Conservation (phyloP, 2,797 vertebrate species). For the Neosilurus mollespiculum region DNA sequence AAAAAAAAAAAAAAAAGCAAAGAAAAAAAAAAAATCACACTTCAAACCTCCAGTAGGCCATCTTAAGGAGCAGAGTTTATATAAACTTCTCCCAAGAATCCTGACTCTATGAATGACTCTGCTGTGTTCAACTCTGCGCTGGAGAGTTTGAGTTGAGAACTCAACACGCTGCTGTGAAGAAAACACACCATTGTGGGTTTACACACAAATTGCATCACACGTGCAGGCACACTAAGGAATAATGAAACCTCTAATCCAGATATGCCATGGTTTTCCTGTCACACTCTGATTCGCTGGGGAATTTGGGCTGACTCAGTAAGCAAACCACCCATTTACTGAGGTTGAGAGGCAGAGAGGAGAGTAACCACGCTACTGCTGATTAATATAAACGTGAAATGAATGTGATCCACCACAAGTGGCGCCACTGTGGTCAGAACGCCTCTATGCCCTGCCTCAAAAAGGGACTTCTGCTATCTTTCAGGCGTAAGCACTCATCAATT, state of each 20-base stretch:
- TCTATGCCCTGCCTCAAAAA: constrained; percentile 8
- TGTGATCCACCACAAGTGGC: constrained; percentile 61
- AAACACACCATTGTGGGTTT: constrained; percentile 34
- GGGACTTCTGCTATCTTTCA: neutral
- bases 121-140: constrained; percentile 65
- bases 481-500: neutral
- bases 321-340: constrained; percentile 52
- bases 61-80: constrained; percentile 60
- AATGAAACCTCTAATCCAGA: constrained; percentile 46
- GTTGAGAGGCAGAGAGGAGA: constrained; percentile 45
- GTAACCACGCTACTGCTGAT: constrained; percentile 57
- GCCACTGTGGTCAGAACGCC: constrained; percentile 52
- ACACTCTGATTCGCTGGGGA: constrained; percentile 42
- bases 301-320: constrained; percentile 47
- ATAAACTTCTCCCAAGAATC: constrained; percentile 51
- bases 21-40: constrained; percentile 55
- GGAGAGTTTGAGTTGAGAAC: constrained; percentile 59
- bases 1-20: no score
- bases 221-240: constrained; percentile 31
- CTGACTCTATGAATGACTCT: constrained; percentile 64
- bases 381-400: constrained; percentile 59
- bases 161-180: constrained; percentile 22
- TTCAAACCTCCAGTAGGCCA: constrained; percentile 54
- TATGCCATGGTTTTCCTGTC: constrained; percentile 50
- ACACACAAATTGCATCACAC: constrained; percentile 38